These are phyloP conservation scores for Hoplodrina ambigua DNA, from an alignment of 2,888 invertebrate species.

Conservation along the genomic window DNA sequence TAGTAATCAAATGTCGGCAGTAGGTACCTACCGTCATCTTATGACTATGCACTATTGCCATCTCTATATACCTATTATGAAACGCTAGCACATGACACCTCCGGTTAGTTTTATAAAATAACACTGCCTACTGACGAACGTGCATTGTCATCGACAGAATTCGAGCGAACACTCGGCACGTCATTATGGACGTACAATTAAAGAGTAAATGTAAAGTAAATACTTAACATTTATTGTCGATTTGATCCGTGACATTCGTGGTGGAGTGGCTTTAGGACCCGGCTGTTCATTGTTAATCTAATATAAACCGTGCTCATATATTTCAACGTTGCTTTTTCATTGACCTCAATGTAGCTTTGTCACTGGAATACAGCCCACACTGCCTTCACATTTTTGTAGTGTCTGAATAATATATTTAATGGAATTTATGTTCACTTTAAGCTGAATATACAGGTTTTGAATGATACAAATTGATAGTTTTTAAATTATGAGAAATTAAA, in stretches of 20 bases:
- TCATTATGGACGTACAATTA: constrained; percentile 82
- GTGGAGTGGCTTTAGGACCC: constrained; percentile 68
- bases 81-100: constrained; percentile 52
- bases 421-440: constrained; percentile 53
- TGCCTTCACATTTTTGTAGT: constrained; percentile 74
- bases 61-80: constrained; percentile 34
- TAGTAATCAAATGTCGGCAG: constrained; percentile 1
- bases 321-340: constrained; percentile 59
- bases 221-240: constrained; percentile 86
- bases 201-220: constrained; percentile 88
- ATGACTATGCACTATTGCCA: constrained; percentile 59
- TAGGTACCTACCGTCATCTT: constrained; percentile 14
- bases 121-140: constrained; percentile 78
- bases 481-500: constrained; percentile 1
- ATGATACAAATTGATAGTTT: constrained; percentile 16
- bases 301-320: constrained; percentile 33
- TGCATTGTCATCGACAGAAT: constrained; percentile 83
- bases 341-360: constrained; percentile 69
- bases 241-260: constrained; percentile 84
- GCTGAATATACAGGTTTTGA: constrained; percentile 27
- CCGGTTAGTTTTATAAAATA: constrained; percentile 72
- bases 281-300: constrained; percentile 25
- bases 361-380: constrained; percentile 79
- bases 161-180: constrained; percentile 76
- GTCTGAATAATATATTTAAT: constrained; percentile 69